These are phyloP conservation scores for Nephrocerus scutellatus DNA, from an alignment of 2,888 invertebrate species.

Conservation along the genomic window DNA sequence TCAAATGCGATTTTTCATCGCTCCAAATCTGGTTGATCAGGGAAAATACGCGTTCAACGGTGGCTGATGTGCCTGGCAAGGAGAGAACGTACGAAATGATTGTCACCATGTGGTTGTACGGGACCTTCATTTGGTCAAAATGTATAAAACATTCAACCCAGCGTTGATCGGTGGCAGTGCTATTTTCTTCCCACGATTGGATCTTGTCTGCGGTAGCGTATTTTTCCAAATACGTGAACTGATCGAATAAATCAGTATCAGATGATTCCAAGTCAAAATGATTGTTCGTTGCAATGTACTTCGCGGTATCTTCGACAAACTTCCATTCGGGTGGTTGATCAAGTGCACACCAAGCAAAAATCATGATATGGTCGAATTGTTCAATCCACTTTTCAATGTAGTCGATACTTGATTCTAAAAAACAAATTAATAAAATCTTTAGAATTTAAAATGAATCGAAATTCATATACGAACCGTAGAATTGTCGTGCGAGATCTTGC, in stretches of 20 bases:
- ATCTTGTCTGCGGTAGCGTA: constrained; percentile 3
- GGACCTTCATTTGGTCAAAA: not conserved
- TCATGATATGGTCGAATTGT: too few species aligned
- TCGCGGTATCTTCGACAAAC: constrained; percentile 5
- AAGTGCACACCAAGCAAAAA: constrained; percentile 2
- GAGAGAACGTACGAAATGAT: constrained; percentile 2
- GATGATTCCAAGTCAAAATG: constrained; percentile 5
- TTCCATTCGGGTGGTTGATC: constrained; percentile 5
- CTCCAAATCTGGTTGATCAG: constrained; percentile 1
- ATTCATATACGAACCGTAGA: too few species aligned
- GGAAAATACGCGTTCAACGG: constrained; percentile 1
- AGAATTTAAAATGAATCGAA: constrained; percentile 4
- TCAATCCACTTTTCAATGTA: constrained; percentile 6
- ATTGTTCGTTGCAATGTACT: constrained; percentile 10
- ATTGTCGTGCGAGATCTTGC: constrained; percentile 1
- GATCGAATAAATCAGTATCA: constrained; percentile 8
- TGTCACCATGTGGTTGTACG: constrained; percentile 3
- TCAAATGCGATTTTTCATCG: not conserved
- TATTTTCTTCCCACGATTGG: constrained; percentile 4
- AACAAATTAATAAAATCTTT: constrained; percentile 4
- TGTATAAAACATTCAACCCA: constrained; percentile 4
- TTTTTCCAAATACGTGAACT: constrained; percentile 7
- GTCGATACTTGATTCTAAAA: constrained; percentile 5
- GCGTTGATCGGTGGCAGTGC: too few species aligned
- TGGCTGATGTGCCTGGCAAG: constrained; percentile 1